phyloP scores from a whole-genome alignment of 2,113 vertebrate genomes.

The Tor tambroides region DNA sequence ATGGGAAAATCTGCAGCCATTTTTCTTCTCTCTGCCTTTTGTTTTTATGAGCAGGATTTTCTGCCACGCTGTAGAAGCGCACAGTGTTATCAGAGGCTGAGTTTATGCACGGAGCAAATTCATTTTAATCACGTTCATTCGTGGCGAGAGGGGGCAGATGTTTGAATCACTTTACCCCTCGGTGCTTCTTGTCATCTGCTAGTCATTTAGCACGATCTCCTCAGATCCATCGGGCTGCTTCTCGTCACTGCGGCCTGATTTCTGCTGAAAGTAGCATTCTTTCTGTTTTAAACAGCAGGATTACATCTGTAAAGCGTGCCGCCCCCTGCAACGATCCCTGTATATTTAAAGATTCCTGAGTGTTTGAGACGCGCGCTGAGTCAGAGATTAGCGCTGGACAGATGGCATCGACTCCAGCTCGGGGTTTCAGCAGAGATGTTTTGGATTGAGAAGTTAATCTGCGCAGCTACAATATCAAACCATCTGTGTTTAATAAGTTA shows the following conservation, averaged over 20 bases:
- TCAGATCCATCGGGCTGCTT: conserved; percentile 36
- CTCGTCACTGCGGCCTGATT: conserved; percentile 65
- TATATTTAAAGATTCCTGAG: conserved; percentile 22
- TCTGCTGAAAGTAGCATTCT: conserved; percentile 73
- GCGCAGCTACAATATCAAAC: conserved; percentile 30
- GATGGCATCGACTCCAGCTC: not conserved
- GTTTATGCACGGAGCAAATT: conserved; percentile 57
- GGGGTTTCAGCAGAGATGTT: not conserved
- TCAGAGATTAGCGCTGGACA: conserved; percentile 1
- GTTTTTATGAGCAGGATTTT: conserved; percentile 60
- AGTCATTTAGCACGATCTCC: conserved; percentile 71
- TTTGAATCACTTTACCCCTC: conserved; percentile 27
- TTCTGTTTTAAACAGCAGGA: conserved; percentile 72
- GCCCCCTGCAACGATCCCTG: conserved; percentile 61
- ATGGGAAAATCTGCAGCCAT: not conserved
- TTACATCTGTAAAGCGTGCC: conserved; percentile 60
- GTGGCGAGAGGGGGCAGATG: conserved; percentile 54
- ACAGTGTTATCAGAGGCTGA: conserved; percentile 70
- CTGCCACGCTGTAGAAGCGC: conserved; percentile 60
- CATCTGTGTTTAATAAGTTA: conserved; percentile 34
- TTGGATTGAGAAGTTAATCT: conserved; percentile 32
- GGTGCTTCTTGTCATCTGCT: conserved; percentile 66
- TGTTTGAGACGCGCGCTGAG: not conserved
- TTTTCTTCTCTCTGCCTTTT: not conserved
- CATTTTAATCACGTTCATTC: conserved; percentile 40